Base-by-base conservation (phyloP, 2,888 invertebrate species). In the Coleophora deauratella region DNA sequence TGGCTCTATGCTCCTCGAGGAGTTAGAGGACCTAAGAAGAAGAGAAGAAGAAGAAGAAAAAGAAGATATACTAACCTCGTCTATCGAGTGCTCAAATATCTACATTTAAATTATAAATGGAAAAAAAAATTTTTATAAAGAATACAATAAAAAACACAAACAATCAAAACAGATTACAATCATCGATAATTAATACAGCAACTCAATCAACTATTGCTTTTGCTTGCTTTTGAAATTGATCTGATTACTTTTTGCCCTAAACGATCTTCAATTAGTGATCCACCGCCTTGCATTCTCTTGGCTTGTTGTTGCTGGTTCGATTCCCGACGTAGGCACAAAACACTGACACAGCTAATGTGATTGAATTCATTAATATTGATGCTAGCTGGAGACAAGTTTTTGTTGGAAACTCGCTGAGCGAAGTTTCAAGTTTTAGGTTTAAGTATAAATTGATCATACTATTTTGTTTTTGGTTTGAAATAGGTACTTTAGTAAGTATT, bases 281-380 rank as follows among this genome's bases (percentile, higher is more conserved):
- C 42, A 52, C 49, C 49, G 46, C 54, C 62, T 61, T 50, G 63
- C 68, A 72, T 77, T 75, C 73, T 53, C 46, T 35, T 45, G 53
- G 57, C 62, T 55, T 69, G 67, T 59, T 49, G 50, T 50, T 42
- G 46, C 40, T 47, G 50, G 47, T 57, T 57, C 59, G 61, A 62
- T 57, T 58, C 57, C 51, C 42, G 37, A 15, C 40, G 50, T 46
- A 42, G 52, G 9, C 11, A 30, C 62, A 69, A 73, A 72, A 70
- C 67, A 63, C 50, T 46, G 54, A 46, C 47, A 48, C 55, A 58
- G 55, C 51, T 70, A 69, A 71, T 69, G 62, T 59, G 65, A 73
- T 71, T 69, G 70, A 58, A 60, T 62, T 64, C 54, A 66, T 77
- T 62, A 73, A 76, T 74, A 72, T 70, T 69, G 57, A 72, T 66